Conservation (phyloP, 2,888 invertebrate genomes). For the Fragum sueziense region DNA sequence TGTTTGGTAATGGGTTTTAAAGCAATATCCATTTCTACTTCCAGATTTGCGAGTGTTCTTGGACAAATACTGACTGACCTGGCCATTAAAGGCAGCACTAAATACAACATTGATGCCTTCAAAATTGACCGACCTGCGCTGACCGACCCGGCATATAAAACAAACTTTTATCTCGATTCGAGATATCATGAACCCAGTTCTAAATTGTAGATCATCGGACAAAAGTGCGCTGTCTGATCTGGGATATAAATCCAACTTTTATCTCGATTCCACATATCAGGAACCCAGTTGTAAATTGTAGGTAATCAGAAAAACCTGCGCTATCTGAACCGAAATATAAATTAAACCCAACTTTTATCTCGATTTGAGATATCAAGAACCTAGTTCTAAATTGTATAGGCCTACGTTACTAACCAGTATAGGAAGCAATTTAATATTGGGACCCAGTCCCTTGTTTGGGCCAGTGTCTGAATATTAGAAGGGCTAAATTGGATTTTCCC, state of each 20-base stretch:
- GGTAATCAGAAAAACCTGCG: too few relatives aligned
- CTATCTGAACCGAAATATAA: slow-evolving; percentile 71
- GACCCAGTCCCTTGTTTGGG: too few relatives aligned
- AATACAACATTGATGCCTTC: slow-evolving; percentile 73
- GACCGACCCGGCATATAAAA: slow-evolving; percentile 70
- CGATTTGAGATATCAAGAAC: slow-evolving; percentile 45
- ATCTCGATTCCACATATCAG: too few relatives aligned
- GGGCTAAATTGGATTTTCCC: too few relatives aligned
- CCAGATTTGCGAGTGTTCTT: slow-evolving; percentile 77
- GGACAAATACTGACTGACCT: slow-evolving; percentile 78
- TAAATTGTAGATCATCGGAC: neutral
- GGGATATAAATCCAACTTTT: too few relatives aligned
- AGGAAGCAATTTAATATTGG: too few relatives aligned
- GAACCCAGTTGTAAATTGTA: too few relatives aligned
- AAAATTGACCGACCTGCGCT: slow-evolving; percentile 72
- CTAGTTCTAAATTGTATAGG: neutral
- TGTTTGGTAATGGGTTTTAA: too few relatives aligned
- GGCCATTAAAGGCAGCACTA: slow-evolving; percentile 74
- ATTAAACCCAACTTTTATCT: slow-evolving; percentile 62
- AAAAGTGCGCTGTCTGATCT: too few relatives aligned
- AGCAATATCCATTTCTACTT: too few relatives aligned
- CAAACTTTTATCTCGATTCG: slow-evolving; percentile 61
- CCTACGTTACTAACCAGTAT: too few relatives aligned
- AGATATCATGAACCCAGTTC: slow-evolving; percentile 17
- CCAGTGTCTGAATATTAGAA: too few relatives aligned